Evolutionary conservation across 2,797 vertebrate species (phyloP).

Genomic region (Liasis olivaceus): DNA sequence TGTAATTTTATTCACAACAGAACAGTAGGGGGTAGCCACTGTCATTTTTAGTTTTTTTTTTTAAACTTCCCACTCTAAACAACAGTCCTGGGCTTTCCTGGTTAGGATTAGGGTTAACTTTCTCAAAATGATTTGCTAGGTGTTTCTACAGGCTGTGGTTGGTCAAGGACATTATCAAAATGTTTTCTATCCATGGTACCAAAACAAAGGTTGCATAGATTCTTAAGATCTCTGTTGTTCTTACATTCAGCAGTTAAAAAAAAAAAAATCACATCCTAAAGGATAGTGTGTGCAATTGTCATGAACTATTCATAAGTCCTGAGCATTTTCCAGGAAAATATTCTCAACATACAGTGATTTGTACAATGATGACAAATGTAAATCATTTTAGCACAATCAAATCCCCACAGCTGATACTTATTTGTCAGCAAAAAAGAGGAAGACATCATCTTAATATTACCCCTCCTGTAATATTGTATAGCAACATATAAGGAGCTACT

Average conservation of each 20-base stretch:
- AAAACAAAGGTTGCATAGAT: not conserved
- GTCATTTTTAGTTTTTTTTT: no score
- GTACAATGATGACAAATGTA: not conserved
- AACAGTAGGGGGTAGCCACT: no score
- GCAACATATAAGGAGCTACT: not conserved
- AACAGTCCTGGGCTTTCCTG: no score
- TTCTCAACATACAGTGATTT: not conserved
- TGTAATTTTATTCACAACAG: no score
- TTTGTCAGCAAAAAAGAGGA: conserved; percentile 32
- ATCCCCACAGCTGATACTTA: not conserved
- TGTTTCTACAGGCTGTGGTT: no score
- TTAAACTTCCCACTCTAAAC: no score
- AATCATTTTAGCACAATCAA: not conserved
- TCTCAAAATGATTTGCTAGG: no score
- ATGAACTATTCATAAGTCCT: not conserved
- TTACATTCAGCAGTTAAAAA: not conserved
- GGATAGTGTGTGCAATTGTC: not conserved
- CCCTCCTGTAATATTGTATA: not conserved
- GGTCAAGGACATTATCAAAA: no score
- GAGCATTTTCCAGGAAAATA: not conserved
- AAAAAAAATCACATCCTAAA: not conserved
- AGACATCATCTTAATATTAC: not conserved
- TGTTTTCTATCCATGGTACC: no score
- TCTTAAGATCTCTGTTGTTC: not conserved
- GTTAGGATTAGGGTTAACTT: no score